Evolutionary conservation across 2,888 invertebrate species (phyloP).

Genomic region (Liodrosophila aerea): DNA sequence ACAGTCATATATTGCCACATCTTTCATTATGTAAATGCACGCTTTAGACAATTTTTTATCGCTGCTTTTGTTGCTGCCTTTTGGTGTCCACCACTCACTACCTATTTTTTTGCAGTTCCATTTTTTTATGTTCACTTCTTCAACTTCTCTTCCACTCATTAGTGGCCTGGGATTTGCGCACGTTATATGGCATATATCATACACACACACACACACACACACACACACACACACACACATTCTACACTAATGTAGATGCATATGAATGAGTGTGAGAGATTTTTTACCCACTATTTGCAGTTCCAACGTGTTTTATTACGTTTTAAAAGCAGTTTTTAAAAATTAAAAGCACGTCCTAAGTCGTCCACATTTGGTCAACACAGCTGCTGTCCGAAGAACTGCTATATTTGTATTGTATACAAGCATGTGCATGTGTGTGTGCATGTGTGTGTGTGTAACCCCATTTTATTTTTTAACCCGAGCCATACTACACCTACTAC

Average conservation of each 20-base stretch:
- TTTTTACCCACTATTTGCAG: conserved; percentile 54
- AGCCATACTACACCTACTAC: too few species aligned
- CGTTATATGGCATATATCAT: conserved; percentile 26
- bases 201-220: conserved; percentile 5
- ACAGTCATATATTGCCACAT: conserved; percentile 69
- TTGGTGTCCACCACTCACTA: conserved; percentile 40
- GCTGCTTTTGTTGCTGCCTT: conserved; percentile 30
- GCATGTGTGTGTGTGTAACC: neutral
- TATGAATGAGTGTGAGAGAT: conserved; percentile 22
- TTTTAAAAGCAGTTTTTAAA: conserved; percentile 78
- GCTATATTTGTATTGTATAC: neutral
- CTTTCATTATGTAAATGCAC: conserved; percentile 82
- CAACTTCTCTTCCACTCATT: conserved; percentile 18
- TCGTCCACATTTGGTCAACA: conserved; percentile 74
- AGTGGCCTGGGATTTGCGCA: conserved; percentile 57
- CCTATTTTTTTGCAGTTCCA: neutral
- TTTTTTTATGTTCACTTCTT: conserved; percentile 23
- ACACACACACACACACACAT: neutral
- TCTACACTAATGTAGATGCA: conserved; percentile 6
- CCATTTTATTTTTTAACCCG: too few species aligned
- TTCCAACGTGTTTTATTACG: conserved; percentile 79
- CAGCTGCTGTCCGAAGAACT: conserved; percentile 49
- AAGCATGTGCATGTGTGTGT: too few species aligned
- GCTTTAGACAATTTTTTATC: conserved; percentile 68
- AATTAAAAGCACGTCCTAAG: conserved; percentile 81